phyloP scores from a whole-genome alignment of 1,140 invertebrate species.

The roundworm (Caenorhabditis elegans) region WBcel235 BX284602.5:13059501-13060000 shows the following conservation, averaged over 20 bases:
- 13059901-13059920: background rate
- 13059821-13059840: background rate
- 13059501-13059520: too few relatives aligned
- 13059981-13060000: background rate
- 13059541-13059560: too few relatives aligned
- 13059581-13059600: constrained; percentile 42
- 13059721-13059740: background rate
- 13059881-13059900: constrained; percentile 26
- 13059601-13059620: constrained; percentile 48
- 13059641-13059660: background rate
- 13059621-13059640: constrained; percentile 36
- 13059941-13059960: background rate
- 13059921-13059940: background rate
- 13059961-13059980: constrained; percentile 16
- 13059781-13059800: background rate
- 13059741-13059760: constrained; percentile 10
- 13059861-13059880: constrained; percentile 32
- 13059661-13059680: too few relatives aligned
- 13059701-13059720: constrained; percentile 1
- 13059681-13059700: constrained; percentile 2
- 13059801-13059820: background rate
- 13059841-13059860: constrained; percentile 28
- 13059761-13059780: constrained; percentile 23
- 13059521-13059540: too few relatives aligned
- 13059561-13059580: constrained; percentile 49